phyloP scores from a whole-genome alignment of 2,888 invertebrate genomes.

The Bhutanitis thaidina region DNA sequence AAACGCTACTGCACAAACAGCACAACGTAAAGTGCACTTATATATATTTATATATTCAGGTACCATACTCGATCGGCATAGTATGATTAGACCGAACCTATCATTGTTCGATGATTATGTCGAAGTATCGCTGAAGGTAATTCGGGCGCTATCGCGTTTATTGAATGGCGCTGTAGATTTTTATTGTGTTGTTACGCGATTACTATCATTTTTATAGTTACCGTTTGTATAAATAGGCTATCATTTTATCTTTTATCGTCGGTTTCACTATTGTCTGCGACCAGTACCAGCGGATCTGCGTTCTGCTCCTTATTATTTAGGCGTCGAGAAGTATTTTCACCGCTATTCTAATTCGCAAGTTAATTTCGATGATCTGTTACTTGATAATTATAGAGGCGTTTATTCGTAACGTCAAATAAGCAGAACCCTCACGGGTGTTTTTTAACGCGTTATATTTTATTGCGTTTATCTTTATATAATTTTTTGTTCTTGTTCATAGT shows the following conservation, averaged over 20 bases:
- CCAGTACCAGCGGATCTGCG: slow-evolving; percentile 23
- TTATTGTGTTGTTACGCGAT: slow-evolving; percentile 51
- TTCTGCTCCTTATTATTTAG: slow-evolving; percentile 22
- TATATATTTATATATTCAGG: no score
- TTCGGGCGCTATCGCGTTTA: slow-evolving; percentile 41
- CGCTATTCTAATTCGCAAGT: slow-evolving; percentile 2
- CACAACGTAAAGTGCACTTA: no score
- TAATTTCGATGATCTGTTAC: slow-evolving; percentile 10
- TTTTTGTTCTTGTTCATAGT: no score
- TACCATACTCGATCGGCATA: background rate
- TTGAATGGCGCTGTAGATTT: slow-evolving; percentile 51
- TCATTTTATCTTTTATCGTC: slow-evolving; percentile 47
- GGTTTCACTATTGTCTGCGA: slow-evolving; percentile 31
- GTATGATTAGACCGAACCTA: background rate
- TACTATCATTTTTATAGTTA: slow-evolving; percentile 48
- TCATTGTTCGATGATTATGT: slow-evolving; percentile 17
- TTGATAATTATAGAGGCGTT: background rate
- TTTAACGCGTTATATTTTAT: background rate
- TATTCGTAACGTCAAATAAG: background rate
- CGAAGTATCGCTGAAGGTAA: slow-evolving; percentile 32
- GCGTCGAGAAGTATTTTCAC: background rate
- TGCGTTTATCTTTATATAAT: background rate
- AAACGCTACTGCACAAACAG: no score
- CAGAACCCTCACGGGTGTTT: background rate
- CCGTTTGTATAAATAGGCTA: slow-evolving; percentile 48